phyloP scores from a whole-genome alignment of 2,888 invertebrate species.

The Steinernema scapterisci region DNA sequence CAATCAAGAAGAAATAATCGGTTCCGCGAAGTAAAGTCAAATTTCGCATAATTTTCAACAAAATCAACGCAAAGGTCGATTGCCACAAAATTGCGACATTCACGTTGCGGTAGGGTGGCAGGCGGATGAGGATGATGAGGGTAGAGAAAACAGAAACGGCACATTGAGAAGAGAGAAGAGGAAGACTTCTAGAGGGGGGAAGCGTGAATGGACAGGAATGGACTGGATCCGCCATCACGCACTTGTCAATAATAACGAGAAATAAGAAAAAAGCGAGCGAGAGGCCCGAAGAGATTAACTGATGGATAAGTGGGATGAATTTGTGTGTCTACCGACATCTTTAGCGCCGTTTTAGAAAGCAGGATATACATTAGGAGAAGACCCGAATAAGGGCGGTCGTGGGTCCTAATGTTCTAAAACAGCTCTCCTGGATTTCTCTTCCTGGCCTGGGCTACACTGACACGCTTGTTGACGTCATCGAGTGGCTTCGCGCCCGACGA shows the following conservation, averaged over 20 bases:
- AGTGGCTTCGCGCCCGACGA: not conserved
- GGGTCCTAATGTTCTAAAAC: no score
- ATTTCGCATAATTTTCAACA: no score
- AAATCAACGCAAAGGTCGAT: no score
- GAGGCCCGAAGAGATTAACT: slow-evolving; percentile 1
- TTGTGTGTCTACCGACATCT: slow-evolving; percentile 31
- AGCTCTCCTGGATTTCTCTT: not conserved
- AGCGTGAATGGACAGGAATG: not conserved
- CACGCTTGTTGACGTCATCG: not conserved
- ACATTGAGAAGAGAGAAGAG: slow-evolving; percentile 2
- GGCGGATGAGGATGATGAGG: no score
- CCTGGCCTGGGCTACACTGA: no score
- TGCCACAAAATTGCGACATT: no score
- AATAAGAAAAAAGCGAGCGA: not conserved
- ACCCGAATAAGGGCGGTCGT: not conserved
- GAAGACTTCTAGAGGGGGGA: not conserved
- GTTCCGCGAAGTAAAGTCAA: no score
- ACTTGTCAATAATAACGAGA: slow-evolving; percentile 25
- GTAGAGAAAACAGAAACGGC: no score
- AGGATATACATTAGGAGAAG: slow-evolving; percentile 25
- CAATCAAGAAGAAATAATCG: no score
- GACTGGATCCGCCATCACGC: slow-evolving; percentile 7
- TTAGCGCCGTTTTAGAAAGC: not conserved
- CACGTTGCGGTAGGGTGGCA: no score
- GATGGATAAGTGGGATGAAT: slow-evolving; percentile 29